Percentiles rank a stretch among this genome's conserved stretches.
phyloP scores from a whole-genome alignment of 2,888 invertebrate species.

The Melanophora roralis region DNA sequence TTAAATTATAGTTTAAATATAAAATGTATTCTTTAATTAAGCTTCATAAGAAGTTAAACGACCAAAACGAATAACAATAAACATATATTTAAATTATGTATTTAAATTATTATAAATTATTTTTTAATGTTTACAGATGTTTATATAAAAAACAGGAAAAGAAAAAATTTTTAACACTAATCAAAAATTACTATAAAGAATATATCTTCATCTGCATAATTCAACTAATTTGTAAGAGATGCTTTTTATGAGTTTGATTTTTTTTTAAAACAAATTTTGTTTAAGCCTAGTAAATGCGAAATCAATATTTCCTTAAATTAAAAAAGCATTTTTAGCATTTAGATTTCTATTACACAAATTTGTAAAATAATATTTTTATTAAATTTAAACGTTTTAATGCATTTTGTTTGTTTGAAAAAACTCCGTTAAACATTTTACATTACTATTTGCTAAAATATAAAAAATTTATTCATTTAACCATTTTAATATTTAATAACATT shows the following conservation, averaged over 20 bases:
- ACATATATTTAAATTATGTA: not conserved
- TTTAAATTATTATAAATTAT: constrained; percentile 36
- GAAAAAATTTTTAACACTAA: not conserved
- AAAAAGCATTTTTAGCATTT: no score
- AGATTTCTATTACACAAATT: no score
- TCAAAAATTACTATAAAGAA: not conserved
- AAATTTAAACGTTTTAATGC: no score
- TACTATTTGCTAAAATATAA: not conserved
- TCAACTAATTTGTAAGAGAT: no score
- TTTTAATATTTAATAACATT: constrained; percentile 34
- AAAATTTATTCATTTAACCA: constrained; percentile 7
- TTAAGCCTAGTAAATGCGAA: no score
- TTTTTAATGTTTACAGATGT: constrained; percentile 19
- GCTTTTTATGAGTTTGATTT: no score
- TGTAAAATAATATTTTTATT: no score
- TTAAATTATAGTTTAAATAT: not conserved
- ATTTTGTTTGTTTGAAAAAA: no score
- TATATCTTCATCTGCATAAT: no score
- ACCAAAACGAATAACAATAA: not conserved
- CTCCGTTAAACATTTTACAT: not conserved
- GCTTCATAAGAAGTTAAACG: not conserved
- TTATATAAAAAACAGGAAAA: not conserved
- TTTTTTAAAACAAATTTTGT: no score
- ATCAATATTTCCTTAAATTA: no score
- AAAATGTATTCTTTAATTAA: not conserved